A percentile compares a stretch with the other conserved stretches of the same genome.
These are phyloP conservation scores for Botia kubotai DNA, from an alignment of 2,797 vertebrate species.

Conservation along the genomic window DNA sequence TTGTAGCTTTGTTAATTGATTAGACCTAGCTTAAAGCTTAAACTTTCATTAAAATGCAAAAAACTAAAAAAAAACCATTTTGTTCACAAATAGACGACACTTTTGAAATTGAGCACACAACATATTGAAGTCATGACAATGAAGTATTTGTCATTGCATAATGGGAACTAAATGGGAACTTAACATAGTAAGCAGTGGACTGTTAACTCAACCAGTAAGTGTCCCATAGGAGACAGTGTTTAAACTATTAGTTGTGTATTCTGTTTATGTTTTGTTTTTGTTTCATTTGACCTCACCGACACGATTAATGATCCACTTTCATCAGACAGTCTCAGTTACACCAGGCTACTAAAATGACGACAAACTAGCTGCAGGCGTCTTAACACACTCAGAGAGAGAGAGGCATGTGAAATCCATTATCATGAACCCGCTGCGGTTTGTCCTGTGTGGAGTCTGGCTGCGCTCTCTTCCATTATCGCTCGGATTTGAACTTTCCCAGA, in stretches of 20 bases:
- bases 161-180: too few relatives aligned
- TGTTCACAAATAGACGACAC: too few relatives aligned
- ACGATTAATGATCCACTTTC: conserved; percentile 21
- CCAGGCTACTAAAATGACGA: conserved; percentile 18
- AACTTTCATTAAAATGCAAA: too few relatives aligned
- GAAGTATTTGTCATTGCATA: too few relatives aligned
- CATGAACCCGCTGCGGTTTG: conserved; percentile 83
- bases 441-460: conserved; percentile 71
- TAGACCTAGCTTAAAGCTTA: too few relatives aligned
- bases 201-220: too few relatives aligned
- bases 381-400: conserved; percentile 25
- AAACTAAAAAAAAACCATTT: not conserved
- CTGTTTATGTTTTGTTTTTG: conserved; percentile 7
- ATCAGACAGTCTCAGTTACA: not conserved
- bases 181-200: too few relatives aligned
- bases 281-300: conserved; percentile 8
- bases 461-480: conserved; percentile 70
- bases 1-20: too few relatives aligned
- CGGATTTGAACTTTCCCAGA: conserved; percentile 70
- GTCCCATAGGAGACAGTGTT: not conserved
- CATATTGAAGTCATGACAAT: too few relatives aligned
- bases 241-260: conserved; percentile 10
- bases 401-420: conserved; percentile 88
- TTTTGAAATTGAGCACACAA: too few relatives aligned
- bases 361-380: conserved; percentile 40